phyloP scores from a whole-genome alignment of 23 tunicate genomes.

The Phallusia fumigata region DNA sequence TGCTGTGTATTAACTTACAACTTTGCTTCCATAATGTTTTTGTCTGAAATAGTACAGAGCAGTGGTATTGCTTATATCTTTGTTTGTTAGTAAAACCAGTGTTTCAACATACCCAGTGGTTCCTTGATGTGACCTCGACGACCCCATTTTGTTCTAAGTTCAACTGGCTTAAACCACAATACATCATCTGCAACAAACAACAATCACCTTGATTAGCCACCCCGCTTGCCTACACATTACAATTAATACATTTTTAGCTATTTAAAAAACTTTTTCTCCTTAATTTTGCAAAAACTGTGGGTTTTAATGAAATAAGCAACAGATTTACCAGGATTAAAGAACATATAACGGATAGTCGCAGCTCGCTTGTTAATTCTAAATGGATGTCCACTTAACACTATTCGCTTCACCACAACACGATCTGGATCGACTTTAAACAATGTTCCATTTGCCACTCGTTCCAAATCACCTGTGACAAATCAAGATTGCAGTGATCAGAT shows the following conservation, averaged over 20 bases:
- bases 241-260: too few species aligned
- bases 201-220: too few species aligned
- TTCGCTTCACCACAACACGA: slow-evolving; percentile 76
- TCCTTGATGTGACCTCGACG: slow-evolving; percentile 94
- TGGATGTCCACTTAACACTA: slow-evolving; percentile 94
- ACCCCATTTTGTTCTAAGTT: slow-evolving; percentile 84
- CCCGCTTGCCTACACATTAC: too few species aligned
- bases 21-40: too few species aligned
- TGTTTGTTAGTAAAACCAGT: neutral
- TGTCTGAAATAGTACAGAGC: too few species aligned
- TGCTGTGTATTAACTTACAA: too few species aligned
- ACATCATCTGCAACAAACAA: slow-evolving; percentile 54
- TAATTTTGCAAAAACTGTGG: too few species aligned
- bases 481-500: too few species aligned
- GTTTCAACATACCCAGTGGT: slow-evolving; percentile 60
- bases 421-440: slow-evolving; percentile 76
- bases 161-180: slow-evolving; percentile 90
- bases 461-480: slow-evolving; percentile 18
- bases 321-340: slow-evolving; percentile 87
- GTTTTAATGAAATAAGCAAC: too few species aligned
- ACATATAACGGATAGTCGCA: slow-evolving; percentile 82
- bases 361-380: slow-evolving; percentile 79
- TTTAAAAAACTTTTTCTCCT: too few species aligned
- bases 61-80: too few species aligned
- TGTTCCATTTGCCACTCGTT: slow-evolving; percentile 69